Base-by-base conservation (phyloP, 2,113 vertebrate genomes). In the Caranx ignobilis region DNA sequence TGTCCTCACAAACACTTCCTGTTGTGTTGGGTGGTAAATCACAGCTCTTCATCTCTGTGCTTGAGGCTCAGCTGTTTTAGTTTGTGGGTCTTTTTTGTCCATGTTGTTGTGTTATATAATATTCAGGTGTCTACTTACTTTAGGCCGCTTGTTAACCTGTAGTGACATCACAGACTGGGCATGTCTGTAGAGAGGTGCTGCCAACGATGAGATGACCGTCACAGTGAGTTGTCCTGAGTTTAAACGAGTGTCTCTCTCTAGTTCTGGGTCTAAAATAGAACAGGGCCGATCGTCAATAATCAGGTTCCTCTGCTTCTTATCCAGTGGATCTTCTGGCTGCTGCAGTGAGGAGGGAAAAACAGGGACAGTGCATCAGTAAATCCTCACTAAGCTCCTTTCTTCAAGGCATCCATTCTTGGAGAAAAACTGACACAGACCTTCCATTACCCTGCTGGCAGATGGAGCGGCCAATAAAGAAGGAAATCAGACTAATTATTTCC, bases 401-500 rank as follows among this genome's bases (percentile, higher is more conserved):
- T 81, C 57, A 19, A 18, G 54, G 77, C 57, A 83, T 88, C 80
- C 52, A 82, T 21, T 57, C 79, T 11, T 84, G 68, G 11, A 83
- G 83, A 54, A 77, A 67, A 68, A 75, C 67, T 94, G 89, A 95
- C 86, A 90, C 85, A 89, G 80, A 93, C 60, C 81, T 91, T 92
- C 88, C 91, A 90, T 88, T 81, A 93, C 88, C 43, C 65, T 69
- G 59, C 48, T 84, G 86, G 87, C 70, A 88, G 75, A 87, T 84
- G 77, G 26, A 9, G 10, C 57, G 6, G 83, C 85, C 80, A 91
- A 65, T 72, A 73, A 77, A 74, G 78, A 31, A 82, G 82, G 85
- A 93, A 92, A 90, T 87, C 65, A 91, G 77, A 84, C 67, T 90
- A 89, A 92, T 94, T 92, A 91, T 87, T 95, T 94, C 90, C 87